Evolutionary conservation across 1,140 invertebrate genomes (phyloP), one percentile per base, ranked within the genome.

Genomic region (Papilio polyxenes): DNA sequence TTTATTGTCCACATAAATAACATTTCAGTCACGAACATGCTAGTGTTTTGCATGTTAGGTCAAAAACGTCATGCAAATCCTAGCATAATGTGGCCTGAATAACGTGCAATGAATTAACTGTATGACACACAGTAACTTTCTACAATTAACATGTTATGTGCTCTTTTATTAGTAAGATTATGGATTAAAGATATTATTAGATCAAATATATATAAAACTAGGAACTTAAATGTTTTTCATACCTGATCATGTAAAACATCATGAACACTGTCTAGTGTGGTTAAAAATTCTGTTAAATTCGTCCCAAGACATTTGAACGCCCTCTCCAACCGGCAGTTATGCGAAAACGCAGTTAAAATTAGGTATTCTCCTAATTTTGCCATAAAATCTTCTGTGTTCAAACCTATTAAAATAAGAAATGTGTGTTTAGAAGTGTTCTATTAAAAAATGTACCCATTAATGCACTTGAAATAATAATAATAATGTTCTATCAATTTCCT

Each of bases 191-290:
- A 44, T 4, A 6, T 44, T 44, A 44, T 44, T 44, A 44, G 40
- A 44, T 44, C 0, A 44, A 2, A 44, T 44, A 44, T 31, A 31
- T 31, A 31, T 31, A 31, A 31, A 31, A 31, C 23, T 31, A 31
- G 23, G 0, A 31, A 31, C 23, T 31, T 31, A 31, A 31, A 31
- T 23, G 48, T 13, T 17, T 81, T 75, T 86, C 56, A 3, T 86
- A 95, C 94, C 89, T 96, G 96, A 88, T 96, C 96, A 87, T 97
- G 97, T 10, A 98, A 95, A 15, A 98, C 97, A 92, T 99, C 98
- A 88, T 98, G 98, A 3, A 99, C 97, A 82, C 98, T 98, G 89
- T 99, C 98, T 44, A 94, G 84, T 75, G 93, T 93, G 11, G 92
- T 93, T 80, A 94, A 85, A 84, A 94, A 94, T 89, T 94, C 93